Evolutionary conservation across 2,888 invertebrate species (phyloP), one percentile per base, ranked within the genome.

Genomic region (Apodemia zela): DNA sequence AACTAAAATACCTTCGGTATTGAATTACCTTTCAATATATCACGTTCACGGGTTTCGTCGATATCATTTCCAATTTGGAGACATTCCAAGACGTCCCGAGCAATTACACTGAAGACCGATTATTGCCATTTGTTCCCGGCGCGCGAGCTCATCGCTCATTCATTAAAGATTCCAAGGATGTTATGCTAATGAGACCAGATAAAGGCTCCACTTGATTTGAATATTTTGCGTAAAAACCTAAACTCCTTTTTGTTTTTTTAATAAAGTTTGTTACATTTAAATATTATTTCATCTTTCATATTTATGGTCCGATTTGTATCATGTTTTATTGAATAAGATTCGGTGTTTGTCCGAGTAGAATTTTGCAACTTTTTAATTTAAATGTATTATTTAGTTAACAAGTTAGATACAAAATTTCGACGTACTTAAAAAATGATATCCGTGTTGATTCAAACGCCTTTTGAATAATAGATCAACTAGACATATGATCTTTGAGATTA

Each of bases 51-150:
- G 72, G 70, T 75, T 69, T 72, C 71, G 70, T 75, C 73, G 72
- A 76, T 77, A 77, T 76, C 71, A 72, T 75, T 71, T 75, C 72
- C 78, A 79, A 81, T 79, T 81, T 81, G 82, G 80, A 77, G 76
- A 70, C 71, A 79, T 79, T 82, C 81, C 79, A 81, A 77, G 75
- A 72, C 75, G 74, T 71, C 74, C 72, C 68, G 73, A 69, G 74
- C 75, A 79, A 82, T 82, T 81, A 80, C 76, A 73, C 70, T 72
- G 70, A 74, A 72, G 71, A 66, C 72, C 75, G 75, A 78, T 77
- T 73, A 73, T 75, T 69, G 67, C 70, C 71, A 68, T 71, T 75
- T 69, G 68, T 71, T 66, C 70, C 65, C 66, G 60, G 38, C 66
- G 63, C 66, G 62, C 49, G 21, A 61, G 59, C 60, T 65, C 68